Base-by-base conservation (phyloP, 2,888 invertebrate species). In the Leptopilina syphax region DNA sequence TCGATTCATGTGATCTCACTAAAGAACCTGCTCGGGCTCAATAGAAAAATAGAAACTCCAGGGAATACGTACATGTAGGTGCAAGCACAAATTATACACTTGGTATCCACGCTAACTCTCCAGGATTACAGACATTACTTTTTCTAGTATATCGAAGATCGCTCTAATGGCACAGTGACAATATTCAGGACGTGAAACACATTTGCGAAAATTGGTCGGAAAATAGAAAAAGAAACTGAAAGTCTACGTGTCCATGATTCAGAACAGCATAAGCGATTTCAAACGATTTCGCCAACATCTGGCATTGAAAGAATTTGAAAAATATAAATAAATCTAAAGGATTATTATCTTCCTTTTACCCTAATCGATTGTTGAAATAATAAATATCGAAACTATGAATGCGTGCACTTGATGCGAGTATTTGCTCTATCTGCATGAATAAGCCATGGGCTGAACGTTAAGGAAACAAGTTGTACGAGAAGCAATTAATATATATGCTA, bases 401-500 rank as follows among this genome's bases (percentile, higher is more conserved):
- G 41, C 68, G 54, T 65, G 60, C 27, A 27, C 34, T 47, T 77
- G 76, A 57, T 73, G 57, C 9, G 57, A 57, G 73, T 70, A 68
- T 82, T 80, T 81, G 82, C 83, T 78, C 80, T 80, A 50, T 10
- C 79, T 34, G 81, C 67, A 65, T 70, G 73, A 77, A 68, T 79
- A 79, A 77, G 82, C 79, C 77, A 81, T 50, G 79, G 77, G 79
- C 66, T 77, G 80, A 81, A 76, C 77, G 63, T 82, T 60, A 77
- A 79, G 77, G 77, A 76, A 76, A 79, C 65, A 57, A 63, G 68
- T 60, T 77, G 82, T 82, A 80, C 80, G 83, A 84, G 86, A 87
- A 86, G 88, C 88, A 88, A 88, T 88, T 88, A 88, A 88, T 88
- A 85, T 88, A 85, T 86, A 87, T 86, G 87, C 85, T 86, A 86